These are phyloP conservation scores for Lerista edwardsae DNA, from an alignment of 2,797 vertebrate genomes.

Conservation along the genomic window DNA sequence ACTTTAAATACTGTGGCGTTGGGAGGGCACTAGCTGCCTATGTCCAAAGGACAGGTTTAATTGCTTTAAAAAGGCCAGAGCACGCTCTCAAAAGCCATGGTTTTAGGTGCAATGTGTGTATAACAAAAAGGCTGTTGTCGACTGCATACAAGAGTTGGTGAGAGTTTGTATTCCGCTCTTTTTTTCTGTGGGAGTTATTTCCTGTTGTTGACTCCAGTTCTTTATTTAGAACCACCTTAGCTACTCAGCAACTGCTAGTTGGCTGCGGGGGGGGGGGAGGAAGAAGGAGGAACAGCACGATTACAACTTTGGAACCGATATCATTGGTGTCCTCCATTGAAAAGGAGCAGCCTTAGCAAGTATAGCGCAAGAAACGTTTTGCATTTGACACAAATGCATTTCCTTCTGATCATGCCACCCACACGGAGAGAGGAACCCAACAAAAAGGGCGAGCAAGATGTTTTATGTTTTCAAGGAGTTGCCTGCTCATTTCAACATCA, in stretches of 20 bases:
- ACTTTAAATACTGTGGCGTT: not conserved
- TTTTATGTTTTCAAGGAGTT: conserved; percentile 3
- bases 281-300: conserved; percentile 72
- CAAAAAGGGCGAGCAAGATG: conserved; percentile 6
- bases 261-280: conserved; percentile 47
- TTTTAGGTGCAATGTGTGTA: conserved; percentile 70
- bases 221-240: conserved; percentile 98
- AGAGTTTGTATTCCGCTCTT: conserved; percentile 91
- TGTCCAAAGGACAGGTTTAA: conserved; percentile 53
- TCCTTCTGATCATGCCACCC: conserved; percentile 16
- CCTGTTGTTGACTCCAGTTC: conserved; percentile 99
- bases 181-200: conserved; percentile 97
- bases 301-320: conserved; percentile 75
- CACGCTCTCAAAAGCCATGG: conserved; percentile 71
- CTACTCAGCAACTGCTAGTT: conserved; percentile 81
- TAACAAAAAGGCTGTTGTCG: conserved; percentile 87
- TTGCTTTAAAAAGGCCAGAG: conserved; percentile 62
- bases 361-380: not conserved
- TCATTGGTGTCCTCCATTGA: conserved; percentile 54
- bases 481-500: conserved; percentile 37
- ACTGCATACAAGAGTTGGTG: conserved; percentile 81
- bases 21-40: not conserved
- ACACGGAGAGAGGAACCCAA: conserved; percentile 13
- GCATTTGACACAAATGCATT: conserved; percentile 37
- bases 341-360: conserved; percentile 53